Percentiles rank a stretch among this genome's conserved stretches.
Conservation (phyloP, 2,113 vertebrate genomes). For the Oplegnathus fasciatus region DNA sequence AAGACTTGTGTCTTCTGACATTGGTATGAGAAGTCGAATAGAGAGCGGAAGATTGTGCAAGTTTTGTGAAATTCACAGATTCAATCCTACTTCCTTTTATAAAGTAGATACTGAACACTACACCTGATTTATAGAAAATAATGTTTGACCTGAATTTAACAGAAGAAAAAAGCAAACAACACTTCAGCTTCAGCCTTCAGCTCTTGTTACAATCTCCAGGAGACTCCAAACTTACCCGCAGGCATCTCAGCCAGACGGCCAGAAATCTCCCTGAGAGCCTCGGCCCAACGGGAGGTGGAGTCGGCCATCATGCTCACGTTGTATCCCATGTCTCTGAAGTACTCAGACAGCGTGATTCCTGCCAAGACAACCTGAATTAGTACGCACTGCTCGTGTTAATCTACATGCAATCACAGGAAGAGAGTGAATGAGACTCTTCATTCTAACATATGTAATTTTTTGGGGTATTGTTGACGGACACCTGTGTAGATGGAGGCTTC, state of each 20-base stretch:
- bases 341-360: slow-evolving; percentile 98
- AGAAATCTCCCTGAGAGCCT: slow-evolving; percentile 97
- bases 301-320: slow-evolving; percentile 99
- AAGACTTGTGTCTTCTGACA: neutral
- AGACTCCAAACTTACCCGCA: slow-evolving; percentile 87
- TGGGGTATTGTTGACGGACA: slow-evolving; percentile 54
- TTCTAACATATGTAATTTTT: neutral
- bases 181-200: neutral
- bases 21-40: neutral
- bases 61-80: slow-evolving; percentile 1
- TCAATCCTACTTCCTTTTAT: neutral
- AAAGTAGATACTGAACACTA: neutral
- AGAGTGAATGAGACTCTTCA: neutral
- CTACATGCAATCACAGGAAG: neutral
- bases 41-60: neutral
- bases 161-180: neutral
- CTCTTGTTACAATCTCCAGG: neutral
- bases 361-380: slow-evolving; percentile 39
- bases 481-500: slow-evolving; percentile 99
- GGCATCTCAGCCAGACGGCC: slow-evolving; percentile 99
- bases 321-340: slow-evolving; percentile 99
- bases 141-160: neutral
- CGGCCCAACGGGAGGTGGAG: slow-evolving; percentile 98
- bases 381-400: neutral
- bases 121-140: neutral